Conservation (phyloP, 1,140 invertebrate genomes). For the Tetramorium simillimum region DNA sequence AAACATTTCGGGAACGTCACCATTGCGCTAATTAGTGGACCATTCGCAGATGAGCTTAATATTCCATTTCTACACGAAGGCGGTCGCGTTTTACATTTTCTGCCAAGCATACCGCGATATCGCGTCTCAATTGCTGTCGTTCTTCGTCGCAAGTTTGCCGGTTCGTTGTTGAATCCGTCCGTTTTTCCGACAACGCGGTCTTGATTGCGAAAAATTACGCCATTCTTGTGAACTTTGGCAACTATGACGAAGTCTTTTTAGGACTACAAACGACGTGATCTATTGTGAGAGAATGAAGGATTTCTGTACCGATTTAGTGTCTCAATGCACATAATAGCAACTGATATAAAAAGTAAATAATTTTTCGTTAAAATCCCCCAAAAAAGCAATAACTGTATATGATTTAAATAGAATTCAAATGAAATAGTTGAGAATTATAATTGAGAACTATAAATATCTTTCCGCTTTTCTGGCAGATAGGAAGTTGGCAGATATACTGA, state of each 20-base stretch:
- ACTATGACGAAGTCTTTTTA: constrained; percentile 8
- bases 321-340: background rate
- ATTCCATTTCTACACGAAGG: constrained; percentile 37
- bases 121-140: background rate
- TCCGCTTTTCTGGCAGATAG: background rate
- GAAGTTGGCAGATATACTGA: background rate
- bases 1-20: constrained; percentile 60
- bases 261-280: background rate
- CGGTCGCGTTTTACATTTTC: constrained; percentile 26
- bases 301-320: background rate
- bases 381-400: background rate
- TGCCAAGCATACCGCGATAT: background rate
- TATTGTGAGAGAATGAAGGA: background rate
- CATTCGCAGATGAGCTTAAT: constrained; percentile 53
- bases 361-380: background rate
- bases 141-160: background rate
- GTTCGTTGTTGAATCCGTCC: background rate
- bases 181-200: constrained; percentile 16
- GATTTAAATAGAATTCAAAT: constrained; percentile 13
- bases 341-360: background rate
- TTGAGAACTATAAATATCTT: constrained; percentile 12
- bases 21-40: constrained; percentile 65
- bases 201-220: constrained; percentile 52
- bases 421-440: constrained; percentile 11
- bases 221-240: constrained; percentile 39